Evolutionary conservation across 1,140 invertebrate species (phyloP).

Genomic region (Bombus sibiricus): DNA sequence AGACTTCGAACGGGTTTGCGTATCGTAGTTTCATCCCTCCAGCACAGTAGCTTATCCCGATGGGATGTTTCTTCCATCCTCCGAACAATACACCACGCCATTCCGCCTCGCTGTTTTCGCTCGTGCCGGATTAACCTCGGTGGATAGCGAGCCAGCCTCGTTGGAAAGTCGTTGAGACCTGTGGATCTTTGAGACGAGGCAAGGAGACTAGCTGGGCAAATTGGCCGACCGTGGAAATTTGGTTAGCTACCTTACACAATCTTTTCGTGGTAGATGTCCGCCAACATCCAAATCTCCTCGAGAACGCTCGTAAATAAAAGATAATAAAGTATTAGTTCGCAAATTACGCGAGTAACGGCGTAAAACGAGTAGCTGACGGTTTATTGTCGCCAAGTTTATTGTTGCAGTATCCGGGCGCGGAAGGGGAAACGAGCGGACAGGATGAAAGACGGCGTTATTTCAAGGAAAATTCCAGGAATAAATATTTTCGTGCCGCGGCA

Average conservation of each 20-base stretch:
- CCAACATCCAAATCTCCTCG: not conserved
- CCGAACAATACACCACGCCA: not conserved
- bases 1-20: constrained; percentile 10
- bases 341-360: not conserved
- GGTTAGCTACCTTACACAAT: not conserved
- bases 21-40: not conserved
- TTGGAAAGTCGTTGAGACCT: not conserved
- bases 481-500: constrained; percentile 68
- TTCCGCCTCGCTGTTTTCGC: not conserved
- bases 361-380: not conserved
- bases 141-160: not conserved
- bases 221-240: constrained; percentile 1
- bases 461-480: constrained; percentile 71
- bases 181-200: not conserved
- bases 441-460: constrained; percentile 56
- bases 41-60: not conserved
- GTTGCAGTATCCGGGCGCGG: constrained; percentile 3
- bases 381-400: constrained; percentile 45
- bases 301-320: not conserved
- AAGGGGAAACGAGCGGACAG: constrained; percentile 1
- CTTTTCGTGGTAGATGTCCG: not conserved
- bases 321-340: not conserved
- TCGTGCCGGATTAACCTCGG: not conserved
- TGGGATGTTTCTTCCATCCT: constrained; percentile 28
- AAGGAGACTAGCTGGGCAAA: not conserved